phyloP scores from a whole-genome alignment of 1,140 invertebrate species.

The Leptinotarsa undecemlineata region DNA sequence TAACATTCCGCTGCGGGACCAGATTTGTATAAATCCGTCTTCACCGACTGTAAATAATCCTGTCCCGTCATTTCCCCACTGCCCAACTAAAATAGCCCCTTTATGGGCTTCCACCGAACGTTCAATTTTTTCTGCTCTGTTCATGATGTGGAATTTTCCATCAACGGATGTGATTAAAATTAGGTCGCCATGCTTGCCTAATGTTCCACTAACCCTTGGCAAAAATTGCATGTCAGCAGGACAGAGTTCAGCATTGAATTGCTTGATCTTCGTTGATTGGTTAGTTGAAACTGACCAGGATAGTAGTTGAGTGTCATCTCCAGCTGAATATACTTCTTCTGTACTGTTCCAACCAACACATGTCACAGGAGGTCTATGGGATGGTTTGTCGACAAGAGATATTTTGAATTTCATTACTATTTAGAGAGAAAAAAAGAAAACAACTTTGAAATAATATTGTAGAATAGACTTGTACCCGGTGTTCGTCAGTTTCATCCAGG shows the following conservation, averaged over 20 bases:
- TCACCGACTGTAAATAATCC: slow-evolving; percentile 91
- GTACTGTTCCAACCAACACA: slow-evolving; percentile 90
- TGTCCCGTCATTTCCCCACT: slow-evolving; percentile 92
- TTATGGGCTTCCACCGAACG: slow-evolving; percentile 91
- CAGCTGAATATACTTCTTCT: slow-evolving; percentile 89
- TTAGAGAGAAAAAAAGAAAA: too few relatives aligned
- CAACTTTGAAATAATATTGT: background rate
- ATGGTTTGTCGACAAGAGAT: slow-evolving; percentile 21
- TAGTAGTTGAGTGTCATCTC: slow-evolving; percentile 89
- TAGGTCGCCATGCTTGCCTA: slow-evolving; percentile 77
- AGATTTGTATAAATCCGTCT: slow-evolving; percentile 95
- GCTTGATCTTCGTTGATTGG: slow-evolving; percentile 75
- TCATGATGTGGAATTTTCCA: slow-evolving; percentile 89
- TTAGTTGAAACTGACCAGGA: slow-evolving; percentile 84
- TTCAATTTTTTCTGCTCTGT: slow-evolving; percentile 87
- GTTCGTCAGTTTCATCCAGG: too few relatives aligned
- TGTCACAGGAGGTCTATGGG: slow-evolving; percentile 26
- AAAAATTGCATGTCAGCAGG: slow-evolving; percentile 88
- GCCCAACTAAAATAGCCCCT: slow-evolving; percentile 81
- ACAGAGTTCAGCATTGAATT: slow-evolving; percentile 81
- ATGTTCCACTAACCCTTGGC: slow-evolving; percentile 59
- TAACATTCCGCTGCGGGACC: slow-evolving; percentile 94
- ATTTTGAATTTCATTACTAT: slow-evolving; percentile 26
- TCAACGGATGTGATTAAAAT: slow-evolving; percentile 89
- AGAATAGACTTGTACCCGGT: slow-evolving; percentile 10